A percentile compares a stretch with the other conserved stretches of the same genome.
phyloP scores from a whole-genome alignment of 2,797 vertebrate species.

The Karalla daura region DNA sequence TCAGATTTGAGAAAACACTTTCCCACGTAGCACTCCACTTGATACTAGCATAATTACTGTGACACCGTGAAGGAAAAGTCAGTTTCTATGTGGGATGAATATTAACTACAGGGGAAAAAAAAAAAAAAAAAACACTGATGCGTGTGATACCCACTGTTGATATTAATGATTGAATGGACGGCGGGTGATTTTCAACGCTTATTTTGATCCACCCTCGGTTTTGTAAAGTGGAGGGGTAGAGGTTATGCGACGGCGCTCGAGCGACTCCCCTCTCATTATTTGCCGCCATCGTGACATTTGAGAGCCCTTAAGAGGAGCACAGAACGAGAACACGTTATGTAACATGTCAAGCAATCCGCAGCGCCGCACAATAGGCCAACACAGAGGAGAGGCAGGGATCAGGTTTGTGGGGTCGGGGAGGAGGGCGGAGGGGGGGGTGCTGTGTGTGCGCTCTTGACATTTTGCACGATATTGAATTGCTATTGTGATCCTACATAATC shows the following conservation, averaged over 20 bases:
- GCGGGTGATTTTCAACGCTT: neutral
- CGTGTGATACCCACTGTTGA: too few relatives aligned
- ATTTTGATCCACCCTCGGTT: neutral
- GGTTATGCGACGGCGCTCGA: slow-evolving; percentile 18
- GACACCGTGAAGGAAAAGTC: too few relatives aligned
- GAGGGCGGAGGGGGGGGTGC: too few relatives aligned
- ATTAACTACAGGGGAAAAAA: too few relatives aligned
- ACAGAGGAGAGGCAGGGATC: slow-evolving; percentile 41
- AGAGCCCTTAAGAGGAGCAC: slow-evolving; percentile 37
- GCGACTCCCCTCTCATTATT: slow-evolving; percentile 41
- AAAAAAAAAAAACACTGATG: too few relatives aligned
- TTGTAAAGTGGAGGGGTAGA: neutral
- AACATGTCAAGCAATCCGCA: slow-evolving; percentile 62
- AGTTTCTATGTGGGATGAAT: too few relatives aligned
- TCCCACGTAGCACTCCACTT: too few relatives aligned
- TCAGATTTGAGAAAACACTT: too few relatives aligned
- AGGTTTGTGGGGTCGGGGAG: too few relatives aligned
- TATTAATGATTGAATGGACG: neutral
- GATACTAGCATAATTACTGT: too few relatives aligned
- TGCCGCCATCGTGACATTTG: slow-evolving; percentile 47
- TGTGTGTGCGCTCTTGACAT: slow-evolving; percentile 45
- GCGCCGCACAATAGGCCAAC: slow-evolving; percentile 49
- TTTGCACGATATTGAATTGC: slow-evolving; percentile 54
- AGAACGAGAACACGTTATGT: slow-evolving; percentile 65
- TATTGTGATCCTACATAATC: slow-evolving; percentile 68